Evolutionary conservation across 2,113 vertebrate species (phyloP).

Genomic region (Phalacrocorax brasilianus): DNA sequence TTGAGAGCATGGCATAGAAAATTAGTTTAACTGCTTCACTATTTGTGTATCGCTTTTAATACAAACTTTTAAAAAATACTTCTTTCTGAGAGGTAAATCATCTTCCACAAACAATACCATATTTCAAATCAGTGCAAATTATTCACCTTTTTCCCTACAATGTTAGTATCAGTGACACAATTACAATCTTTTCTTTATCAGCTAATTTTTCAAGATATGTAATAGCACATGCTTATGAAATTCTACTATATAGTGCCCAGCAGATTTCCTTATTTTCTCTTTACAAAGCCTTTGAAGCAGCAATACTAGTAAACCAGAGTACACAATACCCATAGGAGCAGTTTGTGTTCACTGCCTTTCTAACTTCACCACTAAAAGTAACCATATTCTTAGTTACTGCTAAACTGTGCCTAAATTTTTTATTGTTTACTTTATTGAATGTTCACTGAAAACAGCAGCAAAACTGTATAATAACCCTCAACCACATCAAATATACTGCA

Average conservation of each 20-base stretch:
- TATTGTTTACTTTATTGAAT: not conserved
- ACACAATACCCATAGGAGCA: not conserved
- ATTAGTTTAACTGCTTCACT: not conserved
- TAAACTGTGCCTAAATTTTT: slow-evolving; percentile 22
- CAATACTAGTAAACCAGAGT: not conserved
- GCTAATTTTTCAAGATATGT: not conserved
- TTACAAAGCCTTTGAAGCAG: slow-evolving; percentile 17
- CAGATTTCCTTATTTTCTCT: not conserved
- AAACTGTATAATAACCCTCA: not conserved
- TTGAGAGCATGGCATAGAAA: not conserved
- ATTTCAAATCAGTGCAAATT: not conserved
- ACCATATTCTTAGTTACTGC: not conserved
- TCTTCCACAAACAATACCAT: not conserved
- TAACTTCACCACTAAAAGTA: not conserved
- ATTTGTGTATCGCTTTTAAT: not conserved
- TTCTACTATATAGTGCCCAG: not conserved
- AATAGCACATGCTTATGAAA: slow-evolving; percentile 9
- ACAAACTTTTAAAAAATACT: not conserved
- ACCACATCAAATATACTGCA: not conserved
- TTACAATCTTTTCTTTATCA: not conserved
- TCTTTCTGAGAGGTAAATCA: not conserved
- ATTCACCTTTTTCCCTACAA: not conserved
- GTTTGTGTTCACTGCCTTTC: slow-evolving; percentile 3
- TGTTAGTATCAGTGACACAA: not conserved
- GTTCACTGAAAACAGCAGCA: not conserved